Conservation (phyloP, 2,888 invertebrate species). For the Timandra comae region DNA sequence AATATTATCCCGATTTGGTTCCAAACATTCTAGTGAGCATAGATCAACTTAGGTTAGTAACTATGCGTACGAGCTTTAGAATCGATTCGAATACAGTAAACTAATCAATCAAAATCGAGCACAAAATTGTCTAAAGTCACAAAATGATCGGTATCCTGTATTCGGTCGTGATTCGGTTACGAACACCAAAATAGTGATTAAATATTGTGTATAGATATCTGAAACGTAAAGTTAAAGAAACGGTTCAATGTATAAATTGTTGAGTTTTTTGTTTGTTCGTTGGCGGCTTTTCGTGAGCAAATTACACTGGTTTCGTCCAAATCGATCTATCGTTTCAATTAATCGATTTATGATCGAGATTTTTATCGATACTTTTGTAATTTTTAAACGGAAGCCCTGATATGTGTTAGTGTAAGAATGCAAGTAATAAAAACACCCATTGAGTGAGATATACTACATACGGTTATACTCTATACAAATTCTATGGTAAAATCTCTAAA, state of each 20-base stretch:
- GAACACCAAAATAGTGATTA: slow-evolving; percentile 70
- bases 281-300: no score
- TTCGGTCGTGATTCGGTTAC: slow-evolving; percentile 45
- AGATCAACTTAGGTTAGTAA: slow-evolving; percentile 60
- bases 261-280: slow-evolving; percentile 27
- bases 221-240: slow-evolving; percentile 64
- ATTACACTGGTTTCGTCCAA: no score
- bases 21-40: slow-evolving; percentile 40
- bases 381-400: no score
- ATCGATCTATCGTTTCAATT: no score
- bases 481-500: no score
- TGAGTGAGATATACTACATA: slow-evolving; percentile 67
- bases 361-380: no score
- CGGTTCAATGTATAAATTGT: slow-evolving; percentile 34
- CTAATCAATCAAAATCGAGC: slow-evolving; percentile 3
- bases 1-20: slow-evolving; percentile 3
- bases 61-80: slow-evolving; percentile 56
- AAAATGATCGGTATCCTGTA: slow-evolving; percentile 11
- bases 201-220: slow-evolving; percentile 53
- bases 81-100: slow-evolving; percentile 31
- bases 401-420: no score
- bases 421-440: slow-evolving; percentile 53
- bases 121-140: slow-evolving; percentile 20
- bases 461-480: no score
- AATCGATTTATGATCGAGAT: no score